Conservation (phyloP, 2,888 invertebrate species). For the Hermaeophaga mercurialis region DNA sequence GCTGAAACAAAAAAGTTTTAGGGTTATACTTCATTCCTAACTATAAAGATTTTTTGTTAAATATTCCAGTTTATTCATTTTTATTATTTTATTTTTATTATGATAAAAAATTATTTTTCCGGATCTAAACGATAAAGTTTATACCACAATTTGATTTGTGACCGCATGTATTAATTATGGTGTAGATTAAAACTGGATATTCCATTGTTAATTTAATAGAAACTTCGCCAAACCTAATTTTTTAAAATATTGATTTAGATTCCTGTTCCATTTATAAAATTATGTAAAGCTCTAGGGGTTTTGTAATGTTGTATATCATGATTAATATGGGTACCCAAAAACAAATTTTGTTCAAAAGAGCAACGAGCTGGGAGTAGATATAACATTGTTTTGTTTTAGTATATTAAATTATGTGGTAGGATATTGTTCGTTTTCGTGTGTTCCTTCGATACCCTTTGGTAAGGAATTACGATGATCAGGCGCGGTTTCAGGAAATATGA, state of each 20-base stretch:
- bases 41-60: too few species aligned
- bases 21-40: too few species aligned
- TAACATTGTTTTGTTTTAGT: neutral
- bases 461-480: neutral
- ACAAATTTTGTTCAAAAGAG: neutral
- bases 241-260: neutral
- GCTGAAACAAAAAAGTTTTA: conserved; percentile 73
- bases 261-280: neutral
- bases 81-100: too few species aligned
- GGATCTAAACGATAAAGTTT: too few species aligned
- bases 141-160: too few species aligned
- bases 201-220: too few species aligned
- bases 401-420: neutral
- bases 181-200: too few species aligned
- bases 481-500: neutral
- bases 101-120: too few species aligned
- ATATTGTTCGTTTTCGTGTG: neutral
- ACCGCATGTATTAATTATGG: too few species aligned
- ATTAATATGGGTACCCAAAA: neutral
- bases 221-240: neutral
- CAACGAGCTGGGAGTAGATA: neutral
- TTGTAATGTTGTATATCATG: neutral
- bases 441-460: neutral
- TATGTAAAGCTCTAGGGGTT: neutral
- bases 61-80: too few species aligned